Percentiles rank a stretch among this genome's conserved stretches.
These are phyloP conservation scores for Brachionus rotundiformis DNA, from an alignment of 1,140 invertebrate species.

Conservation along the genomic window DNA sequence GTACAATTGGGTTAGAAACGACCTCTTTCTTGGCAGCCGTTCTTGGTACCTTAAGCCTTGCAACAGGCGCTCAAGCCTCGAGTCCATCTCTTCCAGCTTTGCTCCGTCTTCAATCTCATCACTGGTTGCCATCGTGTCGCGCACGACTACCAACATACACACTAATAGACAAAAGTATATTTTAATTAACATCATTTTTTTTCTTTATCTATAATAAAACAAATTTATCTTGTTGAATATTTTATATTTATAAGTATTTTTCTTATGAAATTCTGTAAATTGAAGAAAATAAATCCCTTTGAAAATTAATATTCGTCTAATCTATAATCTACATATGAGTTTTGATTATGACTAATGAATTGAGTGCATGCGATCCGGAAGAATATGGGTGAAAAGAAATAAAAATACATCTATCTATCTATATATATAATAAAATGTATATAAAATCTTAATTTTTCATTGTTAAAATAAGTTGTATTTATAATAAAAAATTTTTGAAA, in stretches of 20 bases:
- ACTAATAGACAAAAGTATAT: background rate
- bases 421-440: no score
- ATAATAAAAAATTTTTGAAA: background rate
- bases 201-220: no score
- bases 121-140: background rate
- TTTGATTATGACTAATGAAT: background rate
- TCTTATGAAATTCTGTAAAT: background rate
- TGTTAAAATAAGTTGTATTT: background rate
- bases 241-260: no score
- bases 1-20: background rate
- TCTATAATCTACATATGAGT: background rate
- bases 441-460: background rate
- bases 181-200: background rate
- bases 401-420: no score
- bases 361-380: background rate
- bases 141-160: background rate
- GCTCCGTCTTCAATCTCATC: background rate
- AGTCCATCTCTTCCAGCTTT: background rate
- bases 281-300: background rate
- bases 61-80: background rate
- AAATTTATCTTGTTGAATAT: no score
- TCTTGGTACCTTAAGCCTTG: background rate
- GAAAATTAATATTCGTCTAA: background rate
- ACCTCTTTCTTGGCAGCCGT: background rate
- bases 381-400: background rate